Base-by-base conservation (phyloP, 2,113 vertebrate genomes). In the Pleuronectes platessa region DNA sequence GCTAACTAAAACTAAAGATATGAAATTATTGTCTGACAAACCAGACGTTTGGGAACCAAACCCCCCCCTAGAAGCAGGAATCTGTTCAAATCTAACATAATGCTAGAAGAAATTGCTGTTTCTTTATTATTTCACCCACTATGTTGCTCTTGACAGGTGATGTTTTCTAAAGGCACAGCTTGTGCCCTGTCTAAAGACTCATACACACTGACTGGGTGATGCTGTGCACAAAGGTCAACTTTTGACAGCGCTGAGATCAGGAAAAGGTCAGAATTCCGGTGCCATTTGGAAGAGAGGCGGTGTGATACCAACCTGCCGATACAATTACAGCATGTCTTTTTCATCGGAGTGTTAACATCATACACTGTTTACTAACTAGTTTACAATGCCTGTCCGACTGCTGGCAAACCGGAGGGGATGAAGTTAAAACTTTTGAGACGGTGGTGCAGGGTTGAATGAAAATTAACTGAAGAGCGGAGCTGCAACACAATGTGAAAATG, bases 281-380 rank as follows among this genome's bases (percentile, higher is more conserved):
- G 90, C 90, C 91, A 92, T 93, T 93, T 93, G 74, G 86, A 84
- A 87, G 87, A 90, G 92, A 88, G 87, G 90, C 90, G 60, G 85
- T 61, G 72, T 85, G 88, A 90, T 84, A 81, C 83, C 72, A 47
- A 87, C 40, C 83, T 92, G 87, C 85, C 92, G 90, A 93, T 92
- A 92, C 72, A 54, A 87, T 87, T 87, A 80, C 81, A 83, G 58
- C 85, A 35, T 54, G 63, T 85, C 88, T 86, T 89, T 90, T 90
- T 88, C 83, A 88, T 80, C 27, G 66, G 31, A 31, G 61, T 74
- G 65, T 79, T 81, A 78, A 82, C 81, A 69, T 53, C 79, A 21
- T 63, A 81, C 49, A 42, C 72, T 86, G 87, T 87, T 86, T 86
- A 70, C 70, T 61, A 55, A 90, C 74, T 37, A 78, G 71, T 61